phyloP scores from a whole-genome alignment of 2,113 vertebrate genomes.

The Perccottus glenii region DNA sequence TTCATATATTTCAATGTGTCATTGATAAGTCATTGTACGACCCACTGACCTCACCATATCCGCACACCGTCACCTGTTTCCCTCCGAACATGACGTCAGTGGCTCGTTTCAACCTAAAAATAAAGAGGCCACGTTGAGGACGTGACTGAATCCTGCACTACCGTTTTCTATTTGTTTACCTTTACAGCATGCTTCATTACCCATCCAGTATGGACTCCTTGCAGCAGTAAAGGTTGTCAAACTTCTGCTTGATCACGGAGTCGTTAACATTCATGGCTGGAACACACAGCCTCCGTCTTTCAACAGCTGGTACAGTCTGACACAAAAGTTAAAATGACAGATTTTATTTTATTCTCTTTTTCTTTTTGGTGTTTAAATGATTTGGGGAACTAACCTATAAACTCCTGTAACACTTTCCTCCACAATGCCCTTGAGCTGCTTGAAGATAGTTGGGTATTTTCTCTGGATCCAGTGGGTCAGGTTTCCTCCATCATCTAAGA shows the following conservation, averaged over 20 bases:
- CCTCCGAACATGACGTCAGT: constrained; percentile 94
- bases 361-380: not conserved
- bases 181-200: constrained; percentile 66
- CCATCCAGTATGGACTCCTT: constrained; percentile 93
- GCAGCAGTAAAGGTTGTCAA: constrained; percentile 96
- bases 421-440: constrained; percentile 92
- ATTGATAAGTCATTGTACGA: not conserved
- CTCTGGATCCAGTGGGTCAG: constrained; percentile 95
- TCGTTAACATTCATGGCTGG: constrained; percentile 96
- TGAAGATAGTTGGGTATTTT: constrained; percentile 93
- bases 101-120: constrained; percentile 86
- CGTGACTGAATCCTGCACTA: not conserved
- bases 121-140: constrained; percentile 5
- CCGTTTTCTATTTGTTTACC: not conserved
- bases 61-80: constrained; percentile 91
- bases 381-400: constrained; percentile 80
- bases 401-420: constrained; percentile 97
- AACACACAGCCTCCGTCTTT: constrained; percentile 87
- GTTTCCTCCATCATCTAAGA: constrained; percentile 95
- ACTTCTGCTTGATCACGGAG: constrained; percentile 95
- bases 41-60: constrained; percentile 90
- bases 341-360: no score
- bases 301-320: constrained; percentile 91
- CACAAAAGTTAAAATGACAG: not conserved
- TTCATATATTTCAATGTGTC: not conserved